Percentiles rank a stretch among this genome's conserved stretches.
Evolutionary conservation across 2,113 vertebrate species (phyloP).

Genomic region (Hippocampus mohnikei): DNA sequence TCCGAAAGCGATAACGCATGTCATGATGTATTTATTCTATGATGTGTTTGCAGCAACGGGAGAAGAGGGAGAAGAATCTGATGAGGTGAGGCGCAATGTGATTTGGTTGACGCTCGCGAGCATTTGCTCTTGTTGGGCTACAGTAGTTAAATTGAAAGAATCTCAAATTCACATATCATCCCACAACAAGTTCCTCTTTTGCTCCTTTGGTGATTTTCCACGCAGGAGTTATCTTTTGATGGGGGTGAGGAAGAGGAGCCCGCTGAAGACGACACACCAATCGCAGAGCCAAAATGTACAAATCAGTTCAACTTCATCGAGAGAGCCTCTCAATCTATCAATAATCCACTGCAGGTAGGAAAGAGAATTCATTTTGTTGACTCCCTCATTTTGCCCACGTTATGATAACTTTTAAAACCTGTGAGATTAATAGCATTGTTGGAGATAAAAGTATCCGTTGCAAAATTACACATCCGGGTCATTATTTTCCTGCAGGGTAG

Average conservation of each 20-base stretch:
- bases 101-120: neutral
- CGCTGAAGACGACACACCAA: constrained; percentile 52
- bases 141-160: neutral
- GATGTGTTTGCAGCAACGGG: constrained; percentile 17
- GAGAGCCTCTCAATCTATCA: constrained; percentile 80
- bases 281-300: constrained; percentile 72
- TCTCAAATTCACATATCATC: neutral
- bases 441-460: neutral
- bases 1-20: neutral
- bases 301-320: constrained; percentile 93
- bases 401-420: neutral
- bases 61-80: constrained; percentile 24
- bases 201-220: constrained; percentile 5
- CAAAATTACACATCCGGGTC: constrained; percentile 4
- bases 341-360: constrained; percentile 79
- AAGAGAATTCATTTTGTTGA: neutral
- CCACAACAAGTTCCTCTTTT: neutral
- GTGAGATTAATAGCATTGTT: neutral
- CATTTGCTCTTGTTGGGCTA: neutral
- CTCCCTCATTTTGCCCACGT: neutral
- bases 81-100: constrained; percentile 28
- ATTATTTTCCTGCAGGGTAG: constrained; percentile 72
- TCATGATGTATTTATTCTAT: neutral
- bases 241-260: constrained; percentile 54
- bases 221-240: constrained; percentile 39